A percentile compares a stretch with the other conserved stretches of the same genome.
Evolutionary conservation across 2,797 vertebrate genomes (phyloP).

Genomic region (Tamandua tetradactyla): DNA sequence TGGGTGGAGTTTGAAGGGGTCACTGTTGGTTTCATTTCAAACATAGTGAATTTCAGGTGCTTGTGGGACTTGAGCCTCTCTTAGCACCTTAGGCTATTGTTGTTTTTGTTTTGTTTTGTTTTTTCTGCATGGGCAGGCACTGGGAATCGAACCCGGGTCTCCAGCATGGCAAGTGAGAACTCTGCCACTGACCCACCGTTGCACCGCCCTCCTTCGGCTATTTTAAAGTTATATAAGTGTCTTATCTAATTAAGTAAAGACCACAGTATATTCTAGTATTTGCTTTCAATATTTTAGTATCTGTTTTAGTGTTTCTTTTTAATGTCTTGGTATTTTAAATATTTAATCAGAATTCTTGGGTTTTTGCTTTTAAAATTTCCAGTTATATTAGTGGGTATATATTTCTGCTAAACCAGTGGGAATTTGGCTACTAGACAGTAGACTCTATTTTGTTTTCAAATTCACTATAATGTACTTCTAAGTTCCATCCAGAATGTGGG

Average conservation of each 20-base stretch:
- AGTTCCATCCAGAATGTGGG: conserved; percentile 19
- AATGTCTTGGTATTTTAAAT: conserved; percentile 64
- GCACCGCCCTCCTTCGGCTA: no score
- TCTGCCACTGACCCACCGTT: no score
- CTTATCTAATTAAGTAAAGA: conserved; percentile 59
- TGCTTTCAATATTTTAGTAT: conserved; percentile 67
- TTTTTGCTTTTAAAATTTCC: conserved; percentile 61
- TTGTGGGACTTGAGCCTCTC: not conserved
- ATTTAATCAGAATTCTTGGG: conserved; percentile 62
- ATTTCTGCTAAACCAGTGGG: conserved; percentile 31
- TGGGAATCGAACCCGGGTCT: no score
- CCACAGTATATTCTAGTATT: conserved; percentile 53
- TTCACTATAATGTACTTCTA: conserved; percentile 40
- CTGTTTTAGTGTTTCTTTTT: conserved; percentile 69
- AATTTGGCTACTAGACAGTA: conserved; percentile 43
- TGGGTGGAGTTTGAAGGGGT: conserved; percentile 24
- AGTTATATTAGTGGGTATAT: conserved; percentile 30
- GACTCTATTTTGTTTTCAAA: conserved; percentile 11
- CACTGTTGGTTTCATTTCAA: conserved; percentile 52
- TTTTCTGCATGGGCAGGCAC: no score
- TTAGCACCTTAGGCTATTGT: not conserved
- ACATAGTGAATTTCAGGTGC: conserved; percentile 30
- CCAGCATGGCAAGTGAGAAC: no score
- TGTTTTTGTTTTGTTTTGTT: no score
- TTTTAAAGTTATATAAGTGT: conserved; percentile 59